A percentile compares a stretch with the other conserved stretches of the same genome.
phyloP scores from a whole-genome alignment of 2,797 vertebrate species.

The Enteromius radiatus region DNA sequence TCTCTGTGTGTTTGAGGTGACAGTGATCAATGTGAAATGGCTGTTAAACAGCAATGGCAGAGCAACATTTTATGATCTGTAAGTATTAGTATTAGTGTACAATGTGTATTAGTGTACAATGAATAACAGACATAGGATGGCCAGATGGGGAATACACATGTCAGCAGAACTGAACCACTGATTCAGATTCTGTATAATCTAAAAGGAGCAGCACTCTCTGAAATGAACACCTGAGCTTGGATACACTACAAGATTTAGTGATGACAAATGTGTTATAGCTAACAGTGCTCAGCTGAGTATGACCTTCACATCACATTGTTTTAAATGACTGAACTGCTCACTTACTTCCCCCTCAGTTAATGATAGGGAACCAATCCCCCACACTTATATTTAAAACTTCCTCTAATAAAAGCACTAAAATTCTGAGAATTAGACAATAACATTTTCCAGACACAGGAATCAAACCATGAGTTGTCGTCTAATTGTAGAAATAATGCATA shows the following conservation, averaged over 20 bases:
- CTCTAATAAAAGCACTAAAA: conserved; percentile 6
- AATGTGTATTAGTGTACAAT: not conserved
- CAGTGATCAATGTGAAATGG: not conserved
- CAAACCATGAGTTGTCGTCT: not conserved
- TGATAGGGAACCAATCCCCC: not conserved
- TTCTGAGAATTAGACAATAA: not conserved
- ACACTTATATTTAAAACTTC: not conserved
- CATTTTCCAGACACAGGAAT: not conserved
- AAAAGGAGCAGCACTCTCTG: conserved; percentile 35
- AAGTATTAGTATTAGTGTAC: conserved; percentile 25
- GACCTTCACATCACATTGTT: conserved; percentile 25
- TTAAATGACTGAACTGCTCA: not conserved
- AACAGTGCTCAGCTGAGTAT: conserved; percentile 9
- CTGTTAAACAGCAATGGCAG: not conserved
- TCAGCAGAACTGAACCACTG: conserved; percentile 46
- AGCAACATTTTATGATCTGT: not conserved
- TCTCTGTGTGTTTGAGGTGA: not conserved
- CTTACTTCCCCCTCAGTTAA: conserved; percentile 6
- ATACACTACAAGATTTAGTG: conserved; percentile 20
- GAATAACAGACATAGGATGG: not conserved
- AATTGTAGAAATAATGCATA: not conserved
- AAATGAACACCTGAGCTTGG: conserved; percentile 43
- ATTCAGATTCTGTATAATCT: conserved; percentile 42
- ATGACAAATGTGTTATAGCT: conserved; percentile 25
- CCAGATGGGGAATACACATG: conserved; percentile 40